Base-by-base conservation (phyloP, 2,888 invertebrate species). In the Eupithecia dodoneata region DNA sequence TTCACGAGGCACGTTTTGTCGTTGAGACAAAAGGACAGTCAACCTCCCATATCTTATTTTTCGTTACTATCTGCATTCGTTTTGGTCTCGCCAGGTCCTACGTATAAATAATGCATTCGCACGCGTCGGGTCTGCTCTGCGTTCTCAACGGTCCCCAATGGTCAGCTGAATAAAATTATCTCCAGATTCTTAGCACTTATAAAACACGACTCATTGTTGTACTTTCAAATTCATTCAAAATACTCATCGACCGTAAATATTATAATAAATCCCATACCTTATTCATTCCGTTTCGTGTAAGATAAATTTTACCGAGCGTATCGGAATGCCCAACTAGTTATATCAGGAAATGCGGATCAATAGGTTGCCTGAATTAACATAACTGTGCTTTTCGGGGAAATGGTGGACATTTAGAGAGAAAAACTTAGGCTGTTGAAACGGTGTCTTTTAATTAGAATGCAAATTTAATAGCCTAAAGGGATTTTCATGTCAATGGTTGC, bases 91-190 rank as follows among this genome's bases (percentile, higher is more conserved):
- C 93, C 91, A 92, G 93, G 90, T 88, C 88, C 86, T 90, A 75
- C 52, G 63, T 81, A 95, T 95, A 94, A 94, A 95, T 95, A 95
- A 95, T 94, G 93, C 94, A 95, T 94, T 92, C 92, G 93, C 94
- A 94, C 94, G 94, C 93, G 89, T 92, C 87, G 89, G 89, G 88
- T 88, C 90, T 84, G 63, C 63, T 12, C 10, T 63, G 63, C 18
- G 63, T 63, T 63, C 63, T 30, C 12, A 63, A 83, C 85, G 83
- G 80, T 87, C 86, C 87, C 83, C 81, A 85, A 84, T 83, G 89
- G 90, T 87, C 88, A 88, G 83, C 78, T 81, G 90, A 88, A 91
- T 92, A 89, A 91, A 91, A 91, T 93, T 93, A 92, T 92, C 88
- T 85, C 87, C 87, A 82, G 86, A 85, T 85, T 81, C 86, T 88